Percentiles rank a stretch among this genome's conserved stretches.
phyloP scores from a whole-genome alignment of 1,140 invertebrate genomes.

The Drosophila auraria region DNA sequence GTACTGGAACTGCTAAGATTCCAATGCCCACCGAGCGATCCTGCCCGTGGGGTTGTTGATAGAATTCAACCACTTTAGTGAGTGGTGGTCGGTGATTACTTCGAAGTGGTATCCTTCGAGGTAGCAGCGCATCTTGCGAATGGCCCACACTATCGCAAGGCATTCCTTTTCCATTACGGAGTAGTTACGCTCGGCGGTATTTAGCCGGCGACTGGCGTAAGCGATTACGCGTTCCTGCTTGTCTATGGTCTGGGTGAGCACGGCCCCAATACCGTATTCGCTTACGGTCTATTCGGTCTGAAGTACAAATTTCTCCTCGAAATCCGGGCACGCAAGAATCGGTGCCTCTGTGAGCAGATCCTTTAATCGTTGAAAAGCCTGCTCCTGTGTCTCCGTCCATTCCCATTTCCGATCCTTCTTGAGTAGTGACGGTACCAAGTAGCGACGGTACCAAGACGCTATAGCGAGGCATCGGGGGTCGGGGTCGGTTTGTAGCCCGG shows the following conservation, averaged over 20 bases:
- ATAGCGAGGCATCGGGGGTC: constrained; percentile 1
- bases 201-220: no score
- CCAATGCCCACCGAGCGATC: no score
- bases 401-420: background rate
- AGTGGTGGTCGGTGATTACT: background rate
- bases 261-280: background rate
- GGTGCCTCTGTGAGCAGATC: background rate
- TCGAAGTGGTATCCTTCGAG: background rate
- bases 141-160: no score
- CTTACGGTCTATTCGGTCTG: background rate
- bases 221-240: background rate
- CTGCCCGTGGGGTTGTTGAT: background rate
- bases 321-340: no score
- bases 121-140: no score
- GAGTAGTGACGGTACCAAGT: background rate
- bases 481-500: no score
- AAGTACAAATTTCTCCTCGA: no score
- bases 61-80: no score
- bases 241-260: constrained; percentile 1
- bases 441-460: background rate
- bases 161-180: no score
- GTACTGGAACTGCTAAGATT: no score
- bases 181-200: no score
- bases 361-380: background rate
- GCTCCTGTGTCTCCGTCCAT: background rate